Percentiles rank a stretch among this genome's conserved stretches.
Evolutionary conservation across 2,888 invertebrate genomes (phyloP).

Genomic region (Cheilosia soror): DNA sequence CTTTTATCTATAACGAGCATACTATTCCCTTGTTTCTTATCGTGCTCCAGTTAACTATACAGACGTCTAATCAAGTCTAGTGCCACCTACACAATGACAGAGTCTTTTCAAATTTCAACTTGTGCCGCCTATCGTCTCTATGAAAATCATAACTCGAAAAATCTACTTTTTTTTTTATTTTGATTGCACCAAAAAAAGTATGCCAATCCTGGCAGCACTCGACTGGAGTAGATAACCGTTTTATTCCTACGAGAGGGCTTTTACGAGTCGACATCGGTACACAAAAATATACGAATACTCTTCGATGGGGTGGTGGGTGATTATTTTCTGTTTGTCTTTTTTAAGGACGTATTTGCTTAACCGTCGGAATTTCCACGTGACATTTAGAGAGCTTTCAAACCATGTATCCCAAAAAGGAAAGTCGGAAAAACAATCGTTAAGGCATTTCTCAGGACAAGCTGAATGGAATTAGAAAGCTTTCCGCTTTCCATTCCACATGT

Average conservation of each 20-base stretch:
- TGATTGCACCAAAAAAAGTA: constrained; percentile 67
- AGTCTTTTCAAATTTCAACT: constrained; percentile 67
- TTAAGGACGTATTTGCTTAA: constrained; percentile 61
- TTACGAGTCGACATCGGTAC: constrained; percentile 64
- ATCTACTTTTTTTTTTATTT: constrained; percentile 29
- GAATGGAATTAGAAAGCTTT: constrained; percentile 67
- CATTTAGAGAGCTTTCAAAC: constrained; percentile 54
- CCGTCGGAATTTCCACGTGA: constrained; percentile 72
- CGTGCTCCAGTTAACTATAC: constrained; percentile 72
- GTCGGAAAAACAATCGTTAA: background rate
- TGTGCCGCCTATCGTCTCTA: constrained; percentile 65
- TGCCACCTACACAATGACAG: constrained; percentile 67
- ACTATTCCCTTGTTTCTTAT: constrained; percentile 70
- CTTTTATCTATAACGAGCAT: constrained; percentile 63
- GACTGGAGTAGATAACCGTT: constrained; percentile 73
- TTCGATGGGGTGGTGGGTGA: constrained; percentile 8
- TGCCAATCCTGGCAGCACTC: constrained; percentile 72
- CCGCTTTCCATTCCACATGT: constrained; percentile 36
- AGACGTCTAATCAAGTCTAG: constrained; percentile 75
- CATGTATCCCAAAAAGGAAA: background rate
- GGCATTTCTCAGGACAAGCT: constrained; percentile 42
- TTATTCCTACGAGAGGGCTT: constrained; percentile 73
- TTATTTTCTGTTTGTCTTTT: constrained; percentile 23
- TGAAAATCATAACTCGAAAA: constrained; percentile 67
- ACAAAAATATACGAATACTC: constrained; percentile 39